A percentile compares a stretch with the other conserved stretches of the same genome.
phyloP scores from a whole-genome alignment of 2,113 vertebrate species.

The Globicephala melas region DNA sequence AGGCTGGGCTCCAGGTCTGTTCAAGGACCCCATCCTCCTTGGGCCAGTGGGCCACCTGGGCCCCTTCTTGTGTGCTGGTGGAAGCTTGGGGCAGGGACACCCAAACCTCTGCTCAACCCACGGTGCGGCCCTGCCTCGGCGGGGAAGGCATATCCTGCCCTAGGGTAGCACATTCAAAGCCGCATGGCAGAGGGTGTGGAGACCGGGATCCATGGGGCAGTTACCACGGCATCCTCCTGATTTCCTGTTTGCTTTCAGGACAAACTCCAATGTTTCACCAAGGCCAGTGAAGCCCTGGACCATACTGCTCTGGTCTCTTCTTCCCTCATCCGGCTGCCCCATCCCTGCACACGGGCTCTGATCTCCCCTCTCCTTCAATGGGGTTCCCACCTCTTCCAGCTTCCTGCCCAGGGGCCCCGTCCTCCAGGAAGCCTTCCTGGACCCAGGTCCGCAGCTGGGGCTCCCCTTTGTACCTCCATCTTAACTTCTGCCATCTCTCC shows the following conservation, averaged over 20 bases:
- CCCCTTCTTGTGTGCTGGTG: rapidly evolving
- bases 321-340: rapidly evolving
- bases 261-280: rapidly evolving
- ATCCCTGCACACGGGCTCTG: neutral
- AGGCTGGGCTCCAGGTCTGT: neutral
- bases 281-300: neutral
- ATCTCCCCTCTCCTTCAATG: rapidly evolving
- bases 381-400: neutral
- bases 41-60: rapidly evolving
- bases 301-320: neutral
- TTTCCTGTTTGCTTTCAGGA: too few relatives aligned
- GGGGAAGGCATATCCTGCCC: neutral
- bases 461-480: neutral
- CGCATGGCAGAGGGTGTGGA: rapidly evolving
- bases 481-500: too few relatives aligned
- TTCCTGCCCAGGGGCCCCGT: neutral
- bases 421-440: neutral
- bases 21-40: too few relatives aligned
- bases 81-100: neutral
- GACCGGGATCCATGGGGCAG: rapidly evolving
- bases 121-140: rapidly evolving
- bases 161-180: too few relatives aligned
- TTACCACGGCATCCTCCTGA: rapidly evolving
- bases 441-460: rapidly evolving
- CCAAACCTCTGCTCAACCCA: neutral